Evolutionary conservation across 2,797 vertebrate species (phyloP).

Genomic region (Sus cebifrons): DNA sequence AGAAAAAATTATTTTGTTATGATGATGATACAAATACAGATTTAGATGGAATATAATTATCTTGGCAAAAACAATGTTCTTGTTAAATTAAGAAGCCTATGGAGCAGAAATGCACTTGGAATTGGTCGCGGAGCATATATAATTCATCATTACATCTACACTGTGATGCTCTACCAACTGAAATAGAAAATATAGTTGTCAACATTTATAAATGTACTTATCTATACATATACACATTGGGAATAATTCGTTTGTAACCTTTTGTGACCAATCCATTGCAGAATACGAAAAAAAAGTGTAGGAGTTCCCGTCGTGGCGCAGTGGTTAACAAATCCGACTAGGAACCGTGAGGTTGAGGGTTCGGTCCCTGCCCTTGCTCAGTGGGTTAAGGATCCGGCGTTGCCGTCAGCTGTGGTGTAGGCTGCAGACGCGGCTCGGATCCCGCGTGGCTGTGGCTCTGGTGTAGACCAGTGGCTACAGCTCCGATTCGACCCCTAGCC

Average conservation of each 20-base stretch:
- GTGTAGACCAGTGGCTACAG: no score
- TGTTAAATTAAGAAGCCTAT: constrained; percentile 68
- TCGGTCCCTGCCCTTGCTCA: no score
- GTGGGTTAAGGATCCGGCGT: no score
- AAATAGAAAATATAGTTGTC: constrained; percentile 46
- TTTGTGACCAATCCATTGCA: constrained; percentile 53
- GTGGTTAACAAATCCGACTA: no score
- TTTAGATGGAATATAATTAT: constrained; percentile 65
- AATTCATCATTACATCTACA: constrained; percentile 6
- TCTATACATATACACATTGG: constrained; percentile 43
- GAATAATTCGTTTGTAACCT: constrained; percentile 39
- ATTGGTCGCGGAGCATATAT: neutral
- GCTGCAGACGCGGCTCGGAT: no score
- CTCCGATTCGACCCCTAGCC: no score
- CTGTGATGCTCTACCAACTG: neutral
- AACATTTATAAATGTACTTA: constrained; percentile 62
- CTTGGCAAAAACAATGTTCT: constrained; percentile 47
- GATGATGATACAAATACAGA: constrained; percentile 49
- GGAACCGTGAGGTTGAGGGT: no score
- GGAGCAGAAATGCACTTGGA: constrained; percentile 47
- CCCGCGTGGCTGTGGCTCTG: no score
- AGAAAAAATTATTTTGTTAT: constrained; percentile 37
- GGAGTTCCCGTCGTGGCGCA: no score
- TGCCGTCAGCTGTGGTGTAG: no score
- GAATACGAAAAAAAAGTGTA: constrained; percentile 30